Base-by-base conservation (phyloP, 2,888 invertebrate species). In the Tricholauxania praeusta region DNA sequence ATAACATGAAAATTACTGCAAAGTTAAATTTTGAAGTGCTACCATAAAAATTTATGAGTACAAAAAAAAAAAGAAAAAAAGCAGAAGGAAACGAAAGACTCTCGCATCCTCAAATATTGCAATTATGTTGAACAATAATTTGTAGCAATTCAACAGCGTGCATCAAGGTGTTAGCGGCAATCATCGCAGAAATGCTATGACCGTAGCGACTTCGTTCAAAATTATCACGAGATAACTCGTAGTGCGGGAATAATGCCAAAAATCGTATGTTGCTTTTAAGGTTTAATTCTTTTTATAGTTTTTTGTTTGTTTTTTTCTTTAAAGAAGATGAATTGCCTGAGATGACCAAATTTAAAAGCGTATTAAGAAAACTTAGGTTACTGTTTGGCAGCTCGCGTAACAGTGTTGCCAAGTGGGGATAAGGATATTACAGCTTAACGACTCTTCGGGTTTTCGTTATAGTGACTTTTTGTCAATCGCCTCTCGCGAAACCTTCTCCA, bases 321-420 rank as follows among this genome's bases (percentile, higher is more conserved):
- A 39, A 39, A 39, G 15, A 66, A 28, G 47, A 66, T 47, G 53
- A 32, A 28, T 28, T 28, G 28, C 3, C 28, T 28, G 59, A 14
- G 57, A 71, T 64, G 71, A 71, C 71, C 64, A 57, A 71, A 64
- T 64, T 71, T 71, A 64, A 63, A 71, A 71, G 32, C 39, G 19
- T 70, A 70, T 52, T 63, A 55, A 70, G 52, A 70, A 51, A 51
- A 70, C 62, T 63, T 55, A n/a, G 10, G 39, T 39, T 10, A 60
- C 60, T 6, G 32, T 22, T 12, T 57, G 10, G 7, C 10, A 39
- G 39, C 39, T 7, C 39, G 10, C 7, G 39, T 10, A 39, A 39
- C 39, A 39, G 39, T 39, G 10, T 39, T 39, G 39, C 39, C 39
- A 39, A 10, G 3, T 28, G 3, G 28, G 28, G 1, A 39, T 39